phyloP scores from a whole-genome alignment of 2,113 vertebrate species.

The Panthera leo region DNA sequence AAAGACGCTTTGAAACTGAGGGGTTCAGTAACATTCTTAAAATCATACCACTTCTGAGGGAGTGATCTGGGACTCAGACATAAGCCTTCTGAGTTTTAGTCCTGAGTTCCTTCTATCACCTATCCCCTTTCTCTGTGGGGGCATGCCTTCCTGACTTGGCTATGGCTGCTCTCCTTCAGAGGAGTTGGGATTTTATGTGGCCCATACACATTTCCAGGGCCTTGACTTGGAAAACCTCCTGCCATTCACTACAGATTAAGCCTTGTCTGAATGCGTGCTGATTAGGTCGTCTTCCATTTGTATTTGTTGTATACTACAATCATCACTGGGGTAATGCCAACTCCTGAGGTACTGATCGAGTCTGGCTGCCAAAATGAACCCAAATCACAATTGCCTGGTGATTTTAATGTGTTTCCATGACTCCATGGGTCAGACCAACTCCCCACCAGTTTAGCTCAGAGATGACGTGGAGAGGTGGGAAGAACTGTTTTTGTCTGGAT shows the following conservation, averaged over 20 bases:
- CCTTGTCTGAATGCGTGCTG: neutral
- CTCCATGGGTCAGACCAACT: neutral
- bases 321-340: neutral
- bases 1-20: neutral
- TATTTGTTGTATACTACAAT: neutral
- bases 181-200: neutral
- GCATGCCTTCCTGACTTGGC: neutral
- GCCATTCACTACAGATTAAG: neutral
- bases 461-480: neutral
- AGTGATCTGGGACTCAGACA: neutral
- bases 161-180: neutral
- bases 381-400: neutral
- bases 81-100: neutral
- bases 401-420: slow-evolving; percentile 23
- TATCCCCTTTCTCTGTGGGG: neutral
- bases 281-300: neutral
- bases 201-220: neutral
- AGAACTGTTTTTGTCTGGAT: neutral
- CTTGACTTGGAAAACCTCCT: neutral
- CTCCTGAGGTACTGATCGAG: neutral
- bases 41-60: neutral
- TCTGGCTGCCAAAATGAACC: neutral
- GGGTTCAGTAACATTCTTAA: neutral
- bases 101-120: neutral
- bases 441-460: neutral